phyloP scores from a whole-genome alignment of 2,888 invertebrate species.

The Odontocerum albicorne region DNA sequence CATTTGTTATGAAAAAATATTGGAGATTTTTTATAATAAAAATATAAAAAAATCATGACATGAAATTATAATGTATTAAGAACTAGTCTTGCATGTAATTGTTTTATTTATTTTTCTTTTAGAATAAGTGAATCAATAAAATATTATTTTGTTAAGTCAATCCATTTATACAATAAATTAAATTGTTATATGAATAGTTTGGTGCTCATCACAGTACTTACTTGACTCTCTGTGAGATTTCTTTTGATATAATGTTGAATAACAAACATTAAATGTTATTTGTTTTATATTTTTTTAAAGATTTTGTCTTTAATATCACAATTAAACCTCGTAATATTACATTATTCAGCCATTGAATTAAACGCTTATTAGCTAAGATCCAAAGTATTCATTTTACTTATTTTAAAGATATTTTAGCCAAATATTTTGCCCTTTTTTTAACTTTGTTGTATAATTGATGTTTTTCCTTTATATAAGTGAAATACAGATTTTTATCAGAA shows the following conservation, averaged over 20 bases:
- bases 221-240: background rate
- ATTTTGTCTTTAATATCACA: background rate
- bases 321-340: too few species aligned
- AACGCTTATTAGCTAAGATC: too few species aligned
- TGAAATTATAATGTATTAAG: conserved; percentile 17
- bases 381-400: too few species aligned
- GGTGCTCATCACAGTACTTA: background rate
- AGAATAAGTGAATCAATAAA: background rate
- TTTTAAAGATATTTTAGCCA: background rate
- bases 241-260: too few species aligned
- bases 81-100: conserved; percentile 34
- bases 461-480: background rate
- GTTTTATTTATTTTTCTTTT: conserved; percentile 6
- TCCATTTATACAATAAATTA: background rate
- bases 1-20: too few species aligned
- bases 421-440: background rate
- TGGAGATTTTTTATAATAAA: too few species aligned
- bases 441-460: background rate
- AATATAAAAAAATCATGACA: conserved; percentile 11
- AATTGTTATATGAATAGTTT: background rate
- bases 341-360: too few species aligned
- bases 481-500: background rate
- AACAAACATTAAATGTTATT: too few species aligned
- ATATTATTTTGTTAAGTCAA: background rate
- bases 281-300: background rate